Evolutionary conservation across 2,113 vertebrate genomes (phyloP).

Genomic region (Archilochus colubris): DNA sequence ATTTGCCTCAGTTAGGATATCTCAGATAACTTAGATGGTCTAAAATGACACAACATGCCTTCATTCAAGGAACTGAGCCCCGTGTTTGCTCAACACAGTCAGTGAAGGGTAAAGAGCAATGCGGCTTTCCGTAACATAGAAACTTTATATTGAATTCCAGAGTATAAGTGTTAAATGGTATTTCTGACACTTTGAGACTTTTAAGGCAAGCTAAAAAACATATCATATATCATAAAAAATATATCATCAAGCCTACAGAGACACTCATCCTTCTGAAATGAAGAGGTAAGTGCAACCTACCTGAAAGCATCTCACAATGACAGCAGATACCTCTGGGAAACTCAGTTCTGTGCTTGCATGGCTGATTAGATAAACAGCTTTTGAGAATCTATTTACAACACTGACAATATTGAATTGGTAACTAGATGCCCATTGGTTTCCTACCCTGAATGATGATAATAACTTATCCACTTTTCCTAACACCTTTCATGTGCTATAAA

Average conservation of each 20-base stretch:
- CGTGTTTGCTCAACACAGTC: background rate
- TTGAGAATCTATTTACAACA: background rate
- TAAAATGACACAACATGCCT: background rate
- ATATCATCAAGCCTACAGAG: rapidly evolving
- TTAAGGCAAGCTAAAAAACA: background rate
- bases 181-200: background rate
- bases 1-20: background rate
- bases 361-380: background rate
- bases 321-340: background rate
- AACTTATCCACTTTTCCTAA: background rate
- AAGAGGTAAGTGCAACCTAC: background rate
- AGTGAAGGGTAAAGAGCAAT: background rate
- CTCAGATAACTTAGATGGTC: background rate
- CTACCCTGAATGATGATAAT: background rate
- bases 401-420: background rate
- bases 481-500: background rate
- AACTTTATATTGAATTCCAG: background rate
- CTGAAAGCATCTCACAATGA: background rate
- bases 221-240: background rate
- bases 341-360: background rate
- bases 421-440: background rate
- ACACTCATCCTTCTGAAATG: background rate
- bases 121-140: background rate
- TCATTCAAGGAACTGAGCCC: background rate
- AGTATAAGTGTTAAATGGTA: background rate